Conservation (phyloP, 2,113 vertebrate genomes). For the Malurus cyaneus region DNA sequence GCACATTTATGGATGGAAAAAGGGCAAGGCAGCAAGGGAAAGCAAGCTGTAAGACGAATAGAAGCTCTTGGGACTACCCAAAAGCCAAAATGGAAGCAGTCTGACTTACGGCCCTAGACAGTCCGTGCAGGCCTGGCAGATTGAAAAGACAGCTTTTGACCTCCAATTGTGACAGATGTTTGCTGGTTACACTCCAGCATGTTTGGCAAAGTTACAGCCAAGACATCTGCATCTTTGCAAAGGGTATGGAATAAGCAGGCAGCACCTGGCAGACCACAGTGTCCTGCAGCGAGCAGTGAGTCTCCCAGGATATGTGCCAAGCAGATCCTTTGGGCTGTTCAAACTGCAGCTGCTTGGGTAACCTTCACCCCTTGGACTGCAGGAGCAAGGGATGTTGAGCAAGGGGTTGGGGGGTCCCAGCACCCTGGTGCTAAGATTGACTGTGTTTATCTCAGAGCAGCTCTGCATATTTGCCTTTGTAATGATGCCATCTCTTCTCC, state of each 20-base stretch:
- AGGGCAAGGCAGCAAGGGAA: not conserved
- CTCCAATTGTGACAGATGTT: not conserved
- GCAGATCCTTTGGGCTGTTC: not conserved
- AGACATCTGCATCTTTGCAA: not conserved
- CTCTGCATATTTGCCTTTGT: not conserved
- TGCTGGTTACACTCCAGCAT: not conserved
- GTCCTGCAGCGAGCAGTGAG: not conserved
- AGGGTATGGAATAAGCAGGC: not conserved
- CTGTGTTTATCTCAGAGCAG: not conserved
- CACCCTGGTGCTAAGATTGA: fast-evolving
- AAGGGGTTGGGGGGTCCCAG: not conserved
- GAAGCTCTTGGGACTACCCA: not conserved
- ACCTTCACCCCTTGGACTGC: not conserved
- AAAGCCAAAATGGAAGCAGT: not conserved
- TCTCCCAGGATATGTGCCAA: fast-evolving
- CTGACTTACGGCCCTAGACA: not conserved
- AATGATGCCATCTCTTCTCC: not conserved
- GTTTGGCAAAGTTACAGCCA: not conserved
- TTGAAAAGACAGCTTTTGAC: not conserved
- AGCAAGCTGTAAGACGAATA: not conserved
- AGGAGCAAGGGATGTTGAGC: not conserved
- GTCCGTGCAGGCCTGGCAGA: not conserved
- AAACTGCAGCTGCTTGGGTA: fast-evolving
- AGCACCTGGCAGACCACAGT: not conserved
- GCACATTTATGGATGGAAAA: not conserved